These are phyloP conservation scores for Deilephila elpenor DNA, from an alignment of 2,888 invertebrate genomes.

Conservation along the genomic window DNA sequence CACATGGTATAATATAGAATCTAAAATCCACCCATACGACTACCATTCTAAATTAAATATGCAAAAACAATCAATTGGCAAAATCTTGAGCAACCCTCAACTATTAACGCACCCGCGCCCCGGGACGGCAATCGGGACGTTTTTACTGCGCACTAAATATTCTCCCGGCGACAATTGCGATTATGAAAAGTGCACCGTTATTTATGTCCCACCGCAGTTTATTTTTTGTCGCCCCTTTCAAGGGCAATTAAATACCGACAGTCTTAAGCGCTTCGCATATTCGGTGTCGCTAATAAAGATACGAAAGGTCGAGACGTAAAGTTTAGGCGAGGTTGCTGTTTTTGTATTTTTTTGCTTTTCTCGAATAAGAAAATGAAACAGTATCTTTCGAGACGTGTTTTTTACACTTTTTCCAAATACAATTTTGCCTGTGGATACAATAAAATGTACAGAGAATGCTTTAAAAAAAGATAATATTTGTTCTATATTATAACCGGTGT, in stretches of 20 bases:
- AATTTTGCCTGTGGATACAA: too few relatives aligned
- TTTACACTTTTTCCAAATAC: too few relatives aligned
- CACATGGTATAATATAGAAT: too few relatives aligned
- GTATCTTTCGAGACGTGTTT: background rate
- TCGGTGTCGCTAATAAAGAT: slow-evolving; percentile 75
- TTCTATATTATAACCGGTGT: too few relatives aligned
- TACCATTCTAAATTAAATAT: slow-evolving; percentile 24
- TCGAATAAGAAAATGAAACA: background rate
- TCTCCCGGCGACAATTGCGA: slow-evolving; percentile 85
- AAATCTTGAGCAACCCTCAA: slow-evolving; percentile 55
- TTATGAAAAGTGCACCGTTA: slow-evolving; percentile 85
- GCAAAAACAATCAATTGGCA: slow-evolving; percentile 41
- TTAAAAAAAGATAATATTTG: too few relatives aligned
- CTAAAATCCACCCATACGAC: background rate
- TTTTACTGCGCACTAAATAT: slow-evolving; percentile 84
- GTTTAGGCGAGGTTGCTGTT: slow-evolving; percentile 37
- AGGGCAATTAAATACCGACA: slow-evolving; percentile 84
- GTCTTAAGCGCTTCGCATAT: slow-evolving; percentile 82
- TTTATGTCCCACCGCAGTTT: slow-evolving; percentile 78
- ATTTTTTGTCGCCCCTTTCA: slow-evolving; percentile 85
- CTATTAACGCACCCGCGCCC: slow-evolving; percentile 65
- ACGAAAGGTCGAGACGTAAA: slow-evolving; percentile 65
- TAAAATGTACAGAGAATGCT: too few relatives aligned
- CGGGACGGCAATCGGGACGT: slow-evolving; percentile 66
- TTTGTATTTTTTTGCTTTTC: background rate